Conservation (phyloP, 2,113 vertebrate genomes). For the Menura novaehollandiae region DNA sequence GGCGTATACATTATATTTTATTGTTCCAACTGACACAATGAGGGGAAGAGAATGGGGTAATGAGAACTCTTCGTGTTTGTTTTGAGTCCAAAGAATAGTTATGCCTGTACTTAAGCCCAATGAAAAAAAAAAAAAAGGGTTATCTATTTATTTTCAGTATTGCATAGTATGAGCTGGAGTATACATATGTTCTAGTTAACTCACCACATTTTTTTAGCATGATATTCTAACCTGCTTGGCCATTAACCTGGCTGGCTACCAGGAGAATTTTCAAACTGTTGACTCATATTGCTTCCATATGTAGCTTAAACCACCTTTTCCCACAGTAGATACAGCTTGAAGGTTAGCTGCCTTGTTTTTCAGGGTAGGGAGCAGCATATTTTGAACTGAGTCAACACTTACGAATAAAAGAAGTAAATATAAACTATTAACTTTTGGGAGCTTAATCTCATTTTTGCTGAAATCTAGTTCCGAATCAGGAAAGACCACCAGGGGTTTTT, state of each 20-base stretch:
- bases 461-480: background rate
- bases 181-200: slow-evolving; percentile 12
- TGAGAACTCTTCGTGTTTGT: background rate
- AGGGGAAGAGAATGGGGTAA: background rate
- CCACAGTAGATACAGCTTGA: slow-evolving; percentile 35
- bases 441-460: background rate
- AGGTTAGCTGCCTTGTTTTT: slow-evolving; percentile 21
- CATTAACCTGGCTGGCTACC: slow-evolving; percentile 56
- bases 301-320: slow-evolving; percentile 52
- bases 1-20: background rate
- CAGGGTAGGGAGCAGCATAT: slow-evolving; percentile 18
- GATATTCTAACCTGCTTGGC: slow-evolving; percentile 36
- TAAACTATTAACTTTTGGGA: background rate
- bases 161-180: background rate
- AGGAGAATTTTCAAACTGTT: slow-evolving; percentile 55
- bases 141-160: background rate
- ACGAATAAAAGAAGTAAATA: background rate
- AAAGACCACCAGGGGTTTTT: background rate
- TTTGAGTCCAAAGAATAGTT: background rate
- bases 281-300: slow-evolving; percentile 57
- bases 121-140: background rate
- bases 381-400: slow-evolving; percentile 44
- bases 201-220: slow-evolving; percentile 46
- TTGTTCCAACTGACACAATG: background rate
- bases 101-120: background rate